These are phyloP conservation scores for Corythornis vintsioides DNA, from an alignment of 2,113 vertebrate species.

Conservation along the genomic window DNA sequence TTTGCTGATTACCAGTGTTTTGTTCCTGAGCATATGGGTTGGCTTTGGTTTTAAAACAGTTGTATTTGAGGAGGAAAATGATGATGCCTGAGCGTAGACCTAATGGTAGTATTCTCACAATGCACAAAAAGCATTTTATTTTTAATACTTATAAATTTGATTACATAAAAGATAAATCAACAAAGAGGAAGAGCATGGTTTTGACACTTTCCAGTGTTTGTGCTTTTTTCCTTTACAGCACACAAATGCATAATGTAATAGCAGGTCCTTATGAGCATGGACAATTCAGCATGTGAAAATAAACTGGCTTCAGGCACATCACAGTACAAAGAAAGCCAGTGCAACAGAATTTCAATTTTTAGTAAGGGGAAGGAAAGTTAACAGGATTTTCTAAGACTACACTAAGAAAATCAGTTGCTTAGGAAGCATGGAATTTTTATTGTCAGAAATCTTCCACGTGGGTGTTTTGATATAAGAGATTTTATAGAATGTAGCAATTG, in stretches of 20 bases:
- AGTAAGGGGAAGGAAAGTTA: not conserved
- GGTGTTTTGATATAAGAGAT: not conserved
- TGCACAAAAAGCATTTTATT: not conserved
- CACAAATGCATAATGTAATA: conserved; percentile 5
- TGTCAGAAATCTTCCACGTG: not conserved
- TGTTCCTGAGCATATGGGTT: not conserved
- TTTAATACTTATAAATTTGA: not conserved
- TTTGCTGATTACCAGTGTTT: not conserved
- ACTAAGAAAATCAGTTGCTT: conserved; percentile 33
- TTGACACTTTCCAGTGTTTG: not conserved
- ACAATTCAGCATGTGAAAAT: conserved; percentile 40
- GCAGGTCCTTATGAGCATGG: not conserved
- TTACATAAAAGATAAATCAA: not conserved
- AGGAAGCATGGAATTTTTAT: conserved; percentile 38
- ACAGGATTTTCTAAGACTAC: conserved; percentile 40
- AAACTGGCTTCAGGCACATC: conserved; percentile 27
- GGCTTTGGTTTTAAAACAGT: not conserved
- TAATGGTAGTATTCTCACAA: not conserved
- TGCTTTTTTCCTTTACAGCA: not conserved
- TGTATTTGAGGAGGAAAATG: not conserved
- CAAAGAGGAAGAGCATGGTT: not conserved
- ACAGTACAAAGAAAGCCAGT: conserved; percentile 19
- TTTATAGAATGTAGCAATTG: not conserved
- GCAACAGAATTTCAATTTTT: conserved; percentile 20
- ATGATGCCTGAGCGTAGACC: not conserved